A percentile compares a stretch with the other conserved stretches of the same genome.
phyloP scores from a whole-genome alignment of 2,113 vertebrate genomes.

The Crotalus horridus region DNA sequence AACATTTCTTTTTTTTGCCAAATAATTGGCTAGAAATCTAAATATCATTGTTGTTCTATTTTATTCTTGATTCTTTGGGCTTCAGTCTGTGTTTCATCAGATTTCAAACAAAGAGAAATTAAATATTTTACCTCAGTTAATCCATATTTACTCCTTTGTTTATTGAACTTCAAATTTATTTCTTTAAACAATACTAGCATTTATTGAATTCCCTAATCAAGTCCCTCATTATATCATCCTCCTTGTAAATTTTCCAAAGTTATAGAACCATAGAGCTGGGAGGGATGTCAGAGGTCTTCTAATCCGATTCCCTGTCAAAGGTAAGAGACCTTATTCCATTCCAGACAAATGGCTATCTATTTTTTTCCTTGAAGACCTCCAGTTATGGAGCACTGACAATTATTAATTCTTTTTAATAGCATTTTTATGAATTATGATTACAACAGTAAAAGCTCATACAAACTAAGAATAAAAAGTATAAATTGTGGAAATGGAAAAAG shows the following conservation, averaged over 20 bases:
- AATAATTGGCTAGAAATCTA: neutral
- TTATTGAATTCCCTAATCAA: neutral
- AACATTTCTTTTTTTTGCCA: neutral
- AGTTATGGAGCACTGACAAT: no score
- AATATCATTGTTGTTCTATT: neutral
- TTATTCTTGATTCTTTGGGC: neutral
- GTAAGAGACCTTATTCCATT: no score
- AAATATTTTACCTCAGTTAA: neutral
- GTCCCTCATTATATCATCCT: neutral
- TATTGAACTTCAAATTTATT: neutral
- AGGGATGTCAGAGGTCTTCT: no score
- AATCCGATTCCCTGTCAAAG: no score
- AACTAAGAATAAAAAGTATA: neutral
- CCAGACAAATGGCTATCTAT: no score
- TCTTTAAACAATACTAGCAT: neutral
- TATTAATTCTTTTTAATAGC: no score
- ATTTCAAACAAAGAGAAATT: neutral
- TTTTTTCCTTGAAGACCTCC: no score
- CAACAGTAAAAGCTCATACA: neutral
- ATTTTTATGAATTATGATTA: neutral
- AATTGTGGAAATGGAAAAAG: neutral
- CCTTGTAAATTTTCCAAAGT: neutral
- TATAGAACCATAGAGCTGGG: no score
- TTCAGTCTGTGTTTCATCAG: neutral
- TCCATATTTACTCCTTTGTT: neutral